Evolutionary conservation across 2,113 vertebrate genomes (phyloP).

Genomic region (Clarias magur): DNA sequence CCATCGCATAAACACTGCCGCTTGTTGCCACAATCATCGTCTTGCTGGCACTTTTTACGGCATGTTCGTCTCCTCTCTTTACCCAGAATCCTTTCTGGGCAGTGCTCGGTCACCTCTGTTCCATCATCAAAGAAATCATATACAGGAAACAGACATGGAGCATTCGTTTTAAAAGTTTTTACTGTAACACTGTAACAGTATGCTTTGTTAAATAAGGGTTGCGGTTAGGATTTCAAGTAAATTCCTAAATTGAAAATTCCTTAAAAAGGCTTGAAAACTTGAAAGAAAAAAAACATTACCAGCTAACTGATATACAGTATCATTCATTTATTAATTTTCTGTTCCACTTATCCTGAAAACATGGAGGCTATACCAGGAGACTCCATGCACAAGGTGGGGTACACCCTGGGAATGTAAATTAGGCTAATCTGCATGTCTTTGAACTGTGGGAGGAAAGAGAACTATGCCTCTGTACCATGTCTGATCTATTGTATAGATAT

Average conservation of each 20-base stretch:
- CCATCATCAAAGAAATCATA: constrained; percentile 47
- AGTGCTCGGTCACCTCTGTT: constrained; percentile 60
- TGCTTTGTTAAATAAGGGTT: neutral
- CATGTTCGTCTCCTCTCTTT: constrained; percentile 69
- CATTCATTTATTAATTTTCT: too few species aligned
- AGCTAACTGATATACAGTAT: neutral
- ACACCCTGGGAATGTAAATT: too few species aligned
- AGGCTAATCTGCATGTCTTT: too few species aligned
- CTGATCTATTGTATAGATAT: neutral
- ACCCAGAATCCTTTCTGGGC: constrained; percentile 69
- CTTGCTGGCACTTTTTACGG: constrained; percentile 69
- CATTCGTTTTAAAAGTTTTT: neutral
- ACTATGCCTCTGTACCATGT: too few species aligned
- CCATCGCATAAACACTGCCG: constrained; percentile 79
- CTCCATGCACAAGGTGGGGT: too few species aligned
- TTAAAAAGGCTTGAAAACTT: neutral
- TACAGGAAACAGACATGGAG: constrained; percentile 10
- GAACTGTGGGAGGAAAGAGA: too few species aligned
- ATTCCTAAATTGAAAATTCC: neutral
- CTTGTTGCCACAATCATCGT: constrained; percentile 71
- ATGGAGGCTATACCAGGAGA: too few species aligned
- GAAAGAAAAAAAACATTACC: neutral
- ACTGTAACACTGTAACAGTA: neutral
- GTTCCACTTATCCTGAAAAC: too few species aligned
- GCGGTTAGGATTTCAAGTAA: neutral